phyloP scores from a whole-genome alignment of 2,113 vertebrate genomes.

The Emydura subglobosa region DNA sequence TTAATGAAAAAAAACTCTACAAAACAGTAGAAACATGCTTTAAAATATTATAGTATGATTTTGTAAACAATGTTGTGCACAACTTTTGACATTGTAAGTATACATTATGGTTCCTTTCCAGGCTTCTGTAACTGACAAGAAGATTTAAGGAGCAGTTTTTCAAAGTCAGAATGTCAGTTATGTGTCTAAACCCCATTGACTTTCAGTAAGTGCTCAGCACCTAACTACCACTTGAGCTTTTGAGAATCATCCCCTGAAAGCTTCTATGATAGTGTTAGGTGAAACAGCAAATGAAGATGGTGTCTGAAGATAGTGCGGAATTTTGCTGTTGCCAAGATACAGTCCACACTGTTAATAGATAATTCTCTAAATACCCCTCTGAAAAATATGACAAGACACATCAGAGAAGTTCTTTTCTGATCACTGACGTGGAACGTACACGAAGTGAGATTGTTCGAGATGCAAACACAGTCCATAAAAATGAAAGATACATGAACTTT shows the following conservation, averaged over 20 bases:
- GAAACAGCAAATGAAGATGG: background rate
- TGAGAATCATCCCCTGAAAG: background rate
- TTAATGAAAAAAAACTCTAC: background rate
- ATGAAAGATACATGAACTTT: slow-evolving; percentile 8
- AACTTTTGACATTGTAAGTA: background rate
- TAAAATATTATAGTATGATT: background rate
- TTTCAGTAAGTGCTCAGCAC: background rate
- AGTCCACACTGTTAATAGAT: background rate
- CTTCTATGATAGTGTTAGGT: background rate
- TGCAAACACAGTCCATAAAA: slow-evolving; percentile 22
- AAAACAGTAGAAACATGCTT: background rate
- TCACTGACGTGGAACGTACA: slow-evolving; percentile 20
- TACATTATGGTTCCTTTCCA: background rate
- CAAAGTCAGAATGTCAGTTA: background rate
- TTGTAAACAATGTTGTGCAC: background rate
- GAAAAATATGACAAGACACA: background rate
- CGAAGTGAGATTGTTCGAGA: background rate
- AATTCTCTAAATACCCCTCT: slow-evolving; percentile 6
- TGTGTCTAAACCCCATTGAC: background rate
- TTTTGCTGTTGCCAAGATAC: background rate
- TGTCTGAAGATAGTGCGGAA: background rate
- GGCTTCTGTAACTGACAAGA: background rate
- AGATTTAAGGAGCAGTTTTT: background rate
- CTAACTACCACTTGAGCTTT: background rate
- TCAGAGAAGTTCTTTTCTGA: background rate